These are phyloP conservation scores for Stomatorhinus walkeri DNA, from an alignment of 2,797 vertebrate genomes.

Conservation along the genomic window DNA sequence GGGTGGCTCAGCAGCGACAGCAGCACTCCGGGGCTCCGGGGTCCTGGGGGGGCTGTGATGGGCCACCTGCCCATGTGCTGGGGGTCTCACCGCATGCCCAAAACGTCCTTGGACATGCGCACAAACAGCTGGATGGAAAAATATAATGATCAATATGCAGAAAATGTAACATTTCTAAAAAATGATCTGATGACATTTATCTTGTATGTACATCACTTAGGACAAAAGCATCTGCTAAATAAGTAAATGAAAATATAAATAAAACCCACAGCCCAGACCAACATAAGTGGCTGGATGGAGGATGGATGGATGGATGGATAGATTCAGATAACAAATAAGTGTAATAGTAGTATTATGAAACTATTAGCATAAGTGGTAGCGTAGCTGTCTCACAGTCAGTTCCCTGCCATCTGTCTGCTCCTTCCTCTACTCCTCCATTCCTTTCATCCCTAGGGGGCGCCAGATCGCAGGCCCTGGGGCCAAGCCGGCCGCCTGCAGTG, in stretches of 20 bases:
- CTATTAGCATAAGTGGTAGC: background rate
- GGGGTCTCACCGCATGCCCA: background rate
- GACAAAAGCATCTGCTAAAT: background rate
- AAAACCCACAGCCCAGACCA: background rate
- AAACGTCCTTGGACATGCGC: background rate
- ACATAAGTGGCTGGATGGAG: background rate
- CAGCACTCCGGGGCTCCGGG: background rate
- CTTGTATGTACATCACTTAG: background rate
- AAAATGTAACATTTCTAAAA: background rate
- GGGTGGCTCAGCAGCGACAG: background rate
- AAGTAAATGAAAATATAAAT: background rate
- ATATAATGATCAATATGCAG: background rate
- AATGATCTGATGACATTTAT: background rate
- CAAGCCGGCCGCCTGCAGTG: conserved; percentile 19
- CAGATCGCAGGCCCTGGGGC: background rate
- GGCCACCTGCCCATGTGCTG: background rate
- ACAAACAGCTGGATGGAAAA: background rate
- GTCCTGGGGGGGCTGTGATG: background rate
- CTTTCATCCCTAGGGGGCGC: conserved; percentile 8
- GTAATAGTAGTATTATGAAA: background rate
- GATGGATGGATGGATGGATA: background rate
- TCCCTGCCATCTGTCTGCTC: background rate
- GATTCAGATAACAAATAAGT: background rate
- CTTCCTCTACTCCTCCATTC: background rate
- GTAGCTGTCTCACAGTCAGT: background rate